phyloP scores from a whole-genome alignment of 2,888 invertebrate genomes.

The Brachyptera risi region DNA sequence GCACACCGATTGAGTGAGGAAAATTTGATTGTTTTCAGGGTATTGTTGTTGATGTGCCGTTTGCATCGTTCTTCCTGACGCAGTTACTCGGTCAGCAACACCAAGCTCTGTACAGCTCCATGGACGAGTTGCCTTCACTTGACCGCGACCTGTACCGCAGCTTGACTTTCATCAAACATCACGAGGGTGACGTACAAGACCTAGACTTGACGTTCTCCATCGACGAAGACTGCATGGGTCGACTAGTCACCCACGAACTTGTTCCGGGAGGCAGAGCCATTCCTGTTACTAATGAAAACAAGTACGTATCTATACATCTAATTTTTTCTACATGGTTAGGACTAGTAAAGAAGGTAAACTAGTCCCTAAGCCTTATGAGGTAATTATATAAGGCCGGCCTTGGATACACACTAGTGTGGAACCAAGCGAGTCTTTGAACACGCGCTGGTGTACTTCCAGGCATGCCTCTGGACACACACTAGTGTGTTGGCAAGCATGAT shows the following conservation, averaged over 20 bases:
- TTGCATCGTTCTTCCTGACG: slow-evolving; percentile 96
- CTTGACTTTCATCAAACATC: slow-evolving; percentile 92
- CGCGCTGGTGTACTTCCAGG: too few relatives aligned
- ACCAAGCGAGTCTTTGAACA: too few relatives aligned
- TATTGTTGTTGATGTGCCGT: slow-evolving; percentile 97
- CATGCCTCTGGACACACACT: too few relatives aligned
- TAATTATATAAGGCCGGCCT: too few relatives aligned
- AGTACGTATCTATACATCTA: slow-evolving; percentile 62
- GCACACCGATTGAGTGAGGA: too few relatives aligned
- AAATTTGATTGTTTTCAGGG: slow-evolving; percentile 55
- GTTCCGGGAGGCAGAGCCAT: slow-evolving; percentile 92
- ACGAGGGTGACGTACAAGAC: slow-evolving; percentile 81
- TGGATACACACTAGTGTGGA: too few relatives aligned
- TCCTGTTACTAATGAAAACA: slow-evolving; percentile 94
- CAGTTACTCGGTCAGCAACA: slow-evolving; percentile 92
- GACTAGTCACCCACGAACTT: slow-evolving; percentile 90
- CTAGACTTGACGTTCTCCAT: slow-evolving; percentile 94
- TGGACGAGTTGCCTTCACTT: slow-evolving; percentile 95
- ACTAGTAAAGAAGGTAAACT: too few relatives aligned
- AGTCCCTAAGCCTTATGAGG: too few relatives aligned
- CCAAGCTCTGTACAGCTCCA: slow-evolving; percentile 91
- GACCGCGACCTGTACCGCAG: slow-evolving; percentile 95
- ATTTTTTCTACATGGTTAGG: too few relatives aligned
- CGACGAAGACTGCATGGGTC: slow-evolving; percentile 92
- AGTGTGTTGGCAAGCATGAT: too few relatives aligned